A percentile compares a stretch with the other conserved stretches of the same genome.
Evolutionary conservation across 2,113 vertebrate species (phyloP).

Genomic region (Lagopus muta): DNA sequence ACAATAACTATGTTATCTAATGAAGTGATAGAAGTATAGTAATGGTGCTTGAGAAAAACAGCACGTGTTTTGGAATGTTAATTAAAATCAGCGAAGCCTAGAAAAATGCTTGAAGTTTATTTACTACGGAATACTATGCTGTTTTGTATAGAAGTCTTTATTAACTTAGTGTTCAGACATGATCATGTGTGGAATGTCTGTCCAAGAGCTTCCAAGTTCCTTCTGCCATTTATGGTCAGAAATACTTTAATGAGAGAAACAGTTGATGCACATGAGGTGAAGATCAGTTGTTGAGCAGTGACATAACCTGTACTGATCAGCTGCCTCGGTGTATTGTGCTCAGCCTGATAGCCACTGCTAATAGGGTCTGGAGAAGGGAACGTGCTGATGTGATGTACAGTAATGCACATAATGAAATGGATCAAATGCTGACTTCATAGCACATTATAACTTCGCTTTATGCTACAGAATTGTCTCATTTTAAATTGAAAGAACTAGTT

Average conservation of each 20-base stretch:
- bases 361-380: neutral
- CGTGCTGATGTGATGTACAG: neutral
- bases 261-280: accelerated
- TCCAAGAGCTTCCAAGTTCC: neutral
- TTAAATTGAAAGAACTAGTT: neutral
- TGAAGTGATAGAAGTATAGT: neutral
- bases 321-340: neutral
- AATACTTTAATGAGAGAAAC: neutral
- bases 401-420: neutral
- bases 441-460: neutral
- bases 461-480: neutral
- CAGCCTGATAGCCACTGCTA: neutral
- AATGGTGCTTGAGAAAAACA: neutral
- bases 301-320: neutral
- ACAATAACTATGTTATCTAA: neutral
- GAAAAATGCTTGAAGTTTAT: neutral
- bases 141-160: neutral
- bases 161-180: neutral
- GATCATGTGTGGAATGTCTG: neutral
- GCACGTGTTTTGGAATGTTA: neutral
- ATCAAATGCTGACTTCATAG: neutral
- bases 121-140: neutral
- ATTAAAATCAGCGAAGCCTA: neutral
- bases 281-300: neutral
- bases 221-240: neutral